Evolutionary conservation across 2,113 vertebrate genomes (phyloP), one percentile per base, ranked within the genome.

Genomic region (Limnothrissa miodon): DNA sequence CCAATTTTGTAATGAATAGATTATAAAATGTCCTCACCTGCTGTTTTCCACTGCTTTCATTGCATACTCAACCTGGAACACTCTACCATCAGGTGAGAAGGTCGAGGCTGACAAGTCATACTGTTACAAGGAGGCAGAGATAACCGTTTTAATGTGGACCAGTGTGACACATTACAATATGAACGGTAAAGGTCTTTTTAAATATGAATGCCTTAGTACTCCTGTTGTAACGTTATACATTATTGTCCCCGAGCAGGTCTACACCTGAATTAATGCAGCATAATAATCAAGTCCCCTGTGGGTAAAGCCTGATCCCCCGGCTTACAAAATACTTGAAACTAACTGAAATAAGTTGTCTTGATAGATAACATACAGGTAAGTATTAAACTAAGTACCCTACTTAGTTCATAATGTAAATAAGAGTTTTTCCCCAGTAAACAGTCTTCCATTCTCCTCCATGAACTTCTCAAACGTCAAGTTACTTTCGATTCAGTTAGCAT

Each of bases 31-130:
- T 44, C 87, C 93, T 94, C 89, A 99, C 98, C 97, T 99, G 89
- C 98, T 99, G 19, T 99, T 99, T 91, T 99, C 98, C 39, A 99
- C 98, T 8, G 98, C 98, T 90, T 99, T 99, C 95, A 97, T 98
- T 59, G 98, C 98, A 91, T 99, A 99, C 84, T 99, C 98, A 86
- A 99, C 98, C 90, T 99, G 98, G 89, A 99, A 99, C 46, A 99
- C 98, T 87, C 98, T 95, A 39, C 98, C 98, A 88, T 99, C 98
- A 3, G 98, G 98, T 74, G 98, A 99, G 89, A 99, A 99, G 0
- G 98, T 99, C 86, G 98, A 99, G 42, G 98, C 98, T 10, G 98
- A 99, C 88, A 99, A 91, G 89, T 99, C 98, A 53, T 99, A 99
- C 98, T 94, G 90, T 2, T 86, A 56, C 90, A 87, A 83, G 74